Evolutionary conservation across 2,888 invertebrate species (phyloP), one percentile per base, ranked within the genome.

Genomic region (Cerceris rybyensis): DNA sequence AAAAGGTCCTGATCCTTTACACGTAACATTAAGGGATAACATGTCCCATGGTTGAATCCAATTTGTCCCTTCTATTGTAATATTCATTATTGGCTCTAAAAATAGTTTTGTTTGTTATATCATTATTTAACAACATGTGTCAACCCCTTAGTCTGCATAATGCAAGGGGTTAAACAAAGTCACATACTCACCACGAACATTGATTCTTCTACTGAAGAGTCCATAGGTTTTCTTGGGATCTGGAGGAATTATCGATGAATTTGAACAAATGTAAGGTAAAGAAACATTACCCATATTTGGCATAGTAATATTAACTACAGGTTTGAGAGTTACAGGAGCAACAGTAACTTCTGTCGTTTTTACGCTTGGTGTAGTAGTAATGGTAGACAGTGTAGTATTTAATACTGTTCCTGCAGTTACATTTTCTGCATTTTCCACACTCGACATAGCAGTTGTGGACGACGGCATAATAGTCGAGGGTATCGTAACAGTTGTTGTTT

Each of bases 41-140:
- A 97, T 93, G 69, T 97, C 97, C 46, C 97, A 97, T 76, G 96
- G 96, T 86, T 96, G 95, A 46, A 98, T 93, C 97, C 98, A 98
- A 88, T 96, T 96, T 70, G 95, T 95, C 0, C 97, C 98, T 4
- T 94, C 95, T 0, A 96, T 94, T 63, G 95, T 95, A 8, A 97
- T 93, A 73, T 95, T 94, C 2, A 94, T 92, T 83, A 98, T 94
- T 0, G 97, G 96, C 82, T 95, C 97, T 97, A 91, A 64, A 41
- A 75, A 71, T 54, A n/a, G 16, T 41, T 17, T 14, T 7, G 46
- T 17, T 59, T 16, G 9, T 17, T 49, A 50, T 54, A 42, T 52
- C 49, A 58, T 14, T 55, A 43, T 0, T 72, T 46, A 1, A 8
- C 2, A 1, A 13, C 54, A 28, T 17, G 16, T 13, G 8, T n/a